Percentiles rank a stretch among this genome's conserved stretches.
Evolutionary conservation across 2,113 vertebrate genomes (phyloP).

Genomic region (Halichoeres trimaculatus): DNA sequence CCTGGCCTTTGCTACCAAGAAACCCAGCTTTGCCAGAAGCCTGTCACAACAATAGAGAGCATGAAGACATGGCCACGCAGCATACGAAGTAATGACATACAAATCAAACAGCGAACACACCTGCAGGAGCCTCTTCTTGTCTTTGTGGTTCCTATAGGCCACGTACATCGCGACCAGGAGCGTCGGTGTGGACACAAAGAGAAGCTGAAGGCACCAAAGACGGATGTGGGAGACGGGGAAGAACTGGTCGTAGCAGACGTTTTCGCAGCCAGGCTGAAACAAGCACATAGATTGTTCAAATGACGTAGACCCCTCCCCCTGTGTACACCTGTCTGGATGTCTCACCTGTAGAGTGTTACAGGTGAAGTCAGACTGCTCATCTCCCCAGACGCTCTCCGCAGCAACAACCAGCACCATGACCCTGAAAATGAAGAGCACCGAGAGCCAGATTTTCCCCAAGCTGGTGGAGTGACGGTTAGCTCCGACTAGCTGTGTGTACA

Average conservation of each 20-base stretch:
- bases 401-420: slow-evolving; percentile 95
- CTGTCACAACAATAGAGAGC: slow-evolving; percentile 13
- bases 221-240: slow-evolving; percentile 94
- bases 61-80: not conserved
- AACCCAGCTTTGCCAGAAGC: slow-evolving; percentile 39
- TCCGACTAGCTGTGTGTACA: slow-evolving; percentile 87
- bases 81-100: no score
- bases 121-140: slow-evolving; percentile 71
- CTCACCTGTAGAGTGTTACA: slow-evolving; percentile 91
- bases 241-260: slow-evolving; percentile 95
- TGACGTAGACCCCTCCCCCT: no score
- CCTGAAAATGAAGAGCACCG: slow-evolving; percentile 92
- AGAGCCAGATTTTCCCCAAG: slow-evolving; percentile 94
- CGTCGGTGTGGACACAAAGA: slow-evolving; percentile 92
- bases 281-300: not conserved
- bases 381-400: slow-evolving; percentile 93
- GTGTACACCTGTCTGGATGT: no score
- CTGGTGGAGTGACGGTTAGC: slow-evolving; percentile 92
- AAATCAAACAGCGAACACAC: slow-evolving; percentile 19
- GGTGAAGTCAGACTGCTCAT: slow-evolving; percentile 92
- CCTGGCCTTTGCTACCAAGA: slow-evolving; percentile 51
- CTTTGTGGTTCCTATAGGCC: slow-evolving; percentile 71
- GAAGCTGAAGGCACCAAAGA: slow-evolving; percentile 94
- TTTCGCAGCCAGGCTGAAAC: slow-evolving; percentile 88
- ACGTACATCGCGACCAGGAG: slow-evolving; percentile 80